Evolutionary conservation across 2,113 vertebrate species (phyloP).

Genomic region (Choloepus hoffmanni): DNA sequence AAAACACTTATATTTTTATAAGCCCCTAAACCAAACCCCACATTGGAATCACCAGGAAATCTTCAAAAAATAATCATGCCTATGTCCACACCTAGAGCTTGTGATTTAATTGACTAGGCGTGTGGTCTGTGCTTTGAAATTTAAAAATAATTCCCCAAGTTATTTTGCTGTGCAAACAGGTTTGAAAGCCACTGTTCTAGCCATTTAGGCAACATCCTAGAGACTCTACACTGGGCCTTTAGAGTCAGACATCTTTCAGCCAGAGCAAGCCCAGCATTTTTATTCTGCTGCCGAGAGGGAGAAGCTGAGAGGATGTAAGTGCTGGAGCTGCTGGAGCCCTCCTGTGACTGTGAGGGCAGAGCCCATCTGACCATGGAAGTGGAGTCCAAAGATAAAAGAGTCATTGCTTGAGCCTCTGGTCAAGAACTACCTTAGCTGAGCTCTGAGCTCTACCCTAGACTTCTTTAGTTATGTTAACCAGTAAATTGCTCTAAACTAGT

Average conservation of each 20-base stretch:
- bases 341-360: background rate
- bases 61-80: background rate
- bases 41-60: background rate
- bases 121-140: background rate
- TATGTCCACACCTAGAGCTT: background rate
- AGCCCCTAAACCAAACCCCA: background rate
- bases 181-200: background rate
- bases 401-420: background rate
- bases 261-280: background rate
- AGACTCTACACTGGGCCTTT: background rate
- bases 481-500: background rate
- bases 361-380: background rate
- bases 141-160: background rate
- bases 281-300: background rate
- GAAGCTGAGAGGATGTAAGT: background rate
- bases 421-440: background rate
- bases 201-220: background rate
- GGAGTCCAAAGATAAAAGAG: background rate
- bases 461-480: background rate
- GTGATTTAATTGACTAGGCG: background rate
- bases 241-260: background rate
- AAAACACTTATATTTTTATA: background rate
- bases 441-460: background rate
- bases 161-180: background rate
- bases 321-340: background rate